These are phyloP conservation scores for Sylvicola cinctus DNA, from an alignment of 2,888 invertebrate genomes.

Conservation along the genomic window DNA sequence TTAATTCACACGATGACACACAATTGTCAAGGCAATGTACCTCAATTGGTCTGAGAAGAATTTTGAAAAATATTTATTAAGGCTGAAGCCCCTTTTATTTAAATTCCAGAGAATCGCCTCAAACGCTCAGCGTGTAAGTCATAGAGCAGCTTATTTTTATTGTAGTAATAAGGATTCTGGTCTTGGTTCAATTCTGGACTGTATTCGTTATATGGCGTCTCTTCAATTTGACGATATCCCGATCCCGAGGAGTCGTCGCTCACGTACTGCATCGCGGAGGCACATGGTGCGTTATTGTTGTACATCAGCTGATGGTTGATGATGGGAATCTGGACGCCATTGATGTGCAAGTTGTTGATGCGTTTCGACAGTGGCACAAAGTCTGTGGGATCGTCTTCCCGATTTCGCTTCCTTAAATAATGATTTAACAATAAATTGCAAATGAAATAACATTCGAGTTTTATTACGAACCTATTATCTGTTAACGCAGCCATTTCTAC, in stretches of 20 bases:
- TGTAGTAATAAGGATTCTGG: constrained; percentile 72
- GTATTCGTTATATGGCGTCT: constrained; percentile 24
- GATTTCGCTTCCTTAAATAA: constrained; percentile 48
- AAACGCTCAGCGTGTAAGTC: constrained; percentile 64
- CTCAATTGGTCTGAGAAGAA: no score
- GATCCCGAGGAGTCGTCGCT: constrained; percentile 1
- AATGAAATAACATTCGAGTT: neutral
- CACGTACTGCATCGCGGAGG: neutral
- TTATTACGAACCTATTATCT: constrained; percentile 2
- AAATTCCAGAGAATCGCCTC: constrained; percentile 29
- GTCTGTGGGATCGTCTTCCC: constrained; percentile 56
- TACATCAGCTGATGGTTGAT: neutral
- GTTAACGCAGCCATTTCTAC: constrained; percentile 4
- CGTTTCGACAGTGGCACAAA: constrained; percentile 77
- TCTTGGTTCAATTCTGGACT: constrained; percentile 53
- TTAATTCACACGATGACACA: no score
- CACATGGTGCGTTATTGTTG: constrained; percentile 7
- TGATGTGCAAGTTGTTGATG: constrained; percentile 74
- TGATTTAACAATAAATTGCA: neutral
- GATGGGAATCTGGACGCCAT: constrained; percentile 21
- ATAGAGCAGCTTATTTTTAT: constrained; percentile 66
- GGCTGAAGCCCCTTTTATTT: no score
- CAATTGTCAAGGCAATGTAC: no score
- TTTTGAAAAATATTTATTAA: no score
- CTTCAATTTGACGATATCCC: constrained; percentile 1